These are phyloP conservation scores for Bombylius discolor DNA, from an alignment of 2,888 invertebrate genomes.

Conservation along the genomic window DNA sequence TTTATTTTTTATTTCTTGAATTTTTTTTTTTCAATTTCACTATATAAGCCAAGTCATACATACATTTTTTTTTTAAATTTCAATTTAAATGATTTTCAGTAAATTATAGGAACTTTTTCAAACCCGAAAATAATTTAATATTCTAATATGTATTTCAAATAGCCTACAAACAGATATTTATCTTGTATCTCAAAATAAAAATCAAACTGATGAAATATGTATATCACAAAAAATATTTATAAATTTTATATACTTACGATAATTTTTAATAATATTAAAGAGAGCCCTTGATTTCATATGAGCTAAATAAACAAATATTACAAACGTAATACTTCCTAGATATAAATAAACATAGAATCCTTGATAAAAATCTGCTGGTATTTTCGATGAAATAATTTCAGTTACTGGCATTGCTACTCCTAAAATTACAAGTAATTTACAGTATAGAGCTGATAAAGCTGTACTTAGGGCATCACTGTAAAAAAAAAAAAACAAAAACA, in stretches of 20 bases:
- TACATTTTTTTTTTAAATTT: no score
- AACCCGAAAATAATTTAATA: no score
- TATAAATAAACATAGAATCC: constrained; percentile 77
- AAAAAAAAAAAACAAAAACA: not conserved
- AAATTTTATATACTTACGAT: constrained; percentile 27
- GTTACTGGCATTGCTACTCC: constrained; percentile 79
- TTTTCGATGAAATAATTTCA: constrained; percentile 66
- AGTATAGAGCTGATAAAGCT: constrained; percentile 69
- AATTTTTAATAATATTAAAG: constrained; percentile 44
- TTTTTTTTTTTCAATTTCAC: no score
- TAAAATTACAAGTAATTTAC: constrained; percentile 68
- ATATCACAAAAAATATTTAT: not conserved
- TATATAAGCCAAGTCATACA: no score
- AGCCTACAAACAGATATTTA: no score
- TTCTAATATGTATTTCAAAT: not conserved
- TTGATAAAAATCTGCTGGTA: constrained; percentile 65
- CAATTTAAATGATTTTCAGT: no score
- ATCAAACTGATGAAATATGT: not conserved
- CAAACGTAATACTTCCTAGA: constrained; percentile 59
- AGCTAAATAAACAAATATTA: constrained; percentile 56
- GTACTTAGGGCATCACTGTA: constrained; percentile 57
- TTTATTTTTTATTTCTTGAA: no score
- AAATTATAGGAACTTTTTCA: no score
- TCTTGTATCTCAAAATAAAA: no score
- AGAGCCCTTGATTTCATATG: constrained; percentile 51